These are phyloP conservation scores for Drosophila algonquin DNA, from an alignment of 2,888 invertebrate species.

Conservation along the genomic window DNA sequence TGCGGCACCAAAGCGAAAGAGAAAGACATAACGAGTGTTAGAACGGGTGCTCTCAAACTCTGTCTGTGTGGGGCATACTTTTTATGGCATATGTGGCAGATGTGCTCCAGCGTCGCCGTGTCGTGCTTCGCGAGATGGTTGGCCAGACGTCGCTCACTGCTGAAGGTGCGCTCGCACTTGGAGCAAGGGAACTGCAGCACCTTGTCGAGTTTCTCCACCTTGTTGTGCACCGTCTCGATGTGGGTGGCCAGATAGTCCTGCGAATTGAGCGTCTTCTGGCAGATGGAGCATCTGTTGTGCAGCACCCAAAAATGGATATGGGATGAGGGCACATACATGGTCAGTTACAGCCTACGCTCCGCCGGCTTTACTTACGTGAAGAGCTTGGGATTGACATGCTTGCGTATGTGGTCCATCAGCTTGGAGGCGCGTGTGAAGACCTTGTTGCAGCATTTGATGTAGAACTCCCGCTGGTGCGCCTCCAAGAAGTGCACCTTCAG, in stretches of 20 bases:
- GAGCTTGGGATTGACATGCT: conserved; percentile 77
- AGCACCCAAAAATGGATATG: neutral
- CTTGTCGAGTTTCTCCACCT: conserved; percentile 61
- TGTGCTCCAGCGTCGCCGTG: conserved; percentile 68
- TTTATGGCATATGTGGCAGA: conserved; percentile 64
- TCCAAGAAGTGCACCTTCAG: conserved; percentile 72
- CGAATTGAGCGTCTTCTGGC: conserved; percentile 69
- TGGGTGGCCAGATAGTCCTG: conserved; percentile 70
- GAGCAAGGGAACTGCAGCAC: conserved; percentile 63
- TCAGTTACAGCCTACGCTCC: no score
- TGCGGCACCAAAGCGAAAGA: neutral
- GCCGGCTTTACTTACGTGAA: conserved; percentile 65
- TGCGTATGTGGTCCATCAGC: conserved; percentile 77
- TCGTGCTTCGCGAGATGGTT: conserved; percentile 68
- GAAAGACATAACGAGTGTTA: neutral
- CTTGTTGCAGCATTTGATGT: conserved; percentile 77
- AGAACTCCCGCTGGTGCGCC: conserved; percentile 74
- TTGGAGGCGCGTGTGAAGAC: conserved; percentile 69
- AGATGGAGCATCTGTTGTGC: conserved; percentile 56
- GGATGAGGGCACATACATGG: neutral
- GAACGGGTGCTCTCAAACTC: conserved; percentile 3
- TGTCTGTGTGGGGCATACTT: conserved; percentile 38
- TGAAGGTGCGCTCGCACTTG: conserved; percentile 69
- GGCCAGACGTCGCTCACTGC: conserved; percentile 62
- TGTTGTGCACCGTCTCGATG: conserved; percentile 71